A percentile compares a stretch with the other conserved stretches of the same genome.
These are phyloP conservation scores for Silurus aristotelis DNA, from an alignment of 2,797 vertebrate species.

Conservation along the genomic window DNA sequence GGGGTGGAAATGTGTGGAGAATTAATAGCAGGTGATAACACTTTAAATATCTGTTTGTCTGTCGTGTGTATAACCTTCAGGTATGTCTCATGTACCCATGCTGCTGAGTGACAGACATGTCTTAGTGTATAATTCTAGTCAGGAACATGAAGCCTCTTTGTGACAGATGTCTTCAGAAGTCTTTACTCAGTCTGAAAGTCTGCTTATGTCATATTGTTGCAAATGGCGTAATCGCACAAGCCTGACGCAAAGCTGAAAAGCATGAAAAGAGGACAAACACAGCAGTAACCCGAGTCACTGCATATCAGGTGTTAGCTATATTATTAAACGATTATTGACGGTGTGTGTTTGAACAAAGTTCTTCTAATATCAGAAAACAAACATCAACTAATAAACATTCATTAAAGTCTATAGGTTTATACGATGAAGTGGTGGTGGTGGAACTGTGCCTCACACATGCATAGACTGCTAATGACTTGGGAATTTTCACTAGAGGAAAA, in stretches of 20 bases:
- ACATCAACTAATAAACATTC: no score
- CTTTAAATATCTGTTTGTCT: neutral
- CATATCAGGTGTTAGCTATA: neutral
- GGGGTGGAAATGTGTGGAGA: neutral
- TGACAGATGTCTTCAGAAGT: neutral
- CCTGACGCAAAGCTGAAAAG: neutral
- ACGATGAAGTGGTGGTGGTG: constrained; percentile 36
- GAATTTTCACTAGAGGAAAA: constrained; percentile 52
- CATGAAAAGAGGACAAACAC: neutral
- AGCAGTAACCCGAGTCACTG: neutral
- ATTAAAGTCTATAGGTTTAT: neutral
- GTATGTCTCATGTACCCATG: neutral
- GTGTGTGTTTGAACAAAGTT: neutral
- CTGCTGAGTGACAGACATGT: neutral
- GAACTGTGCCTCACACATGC: constrained; percentile 60
- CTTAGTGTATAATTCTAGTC: neutral
- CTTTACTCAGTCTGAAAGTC: neutral
- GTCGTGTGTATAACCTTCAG: neutral
- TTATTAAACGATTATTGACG: neutral
- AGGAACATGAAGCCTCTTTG: neutral
- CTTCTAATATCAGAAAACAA: neutral
- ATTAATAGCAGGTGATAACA: neutral
- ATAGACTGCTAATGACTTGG: constrained; percentile 65
- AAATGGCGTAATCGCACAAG: neutral
- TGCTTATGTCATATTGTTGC: neutral